These are phyloP conservation scores for Bubalus kerabau DNA, from an alignment of 2,113 vertebrate genomes.

Conservation along the genomic window DNA sequence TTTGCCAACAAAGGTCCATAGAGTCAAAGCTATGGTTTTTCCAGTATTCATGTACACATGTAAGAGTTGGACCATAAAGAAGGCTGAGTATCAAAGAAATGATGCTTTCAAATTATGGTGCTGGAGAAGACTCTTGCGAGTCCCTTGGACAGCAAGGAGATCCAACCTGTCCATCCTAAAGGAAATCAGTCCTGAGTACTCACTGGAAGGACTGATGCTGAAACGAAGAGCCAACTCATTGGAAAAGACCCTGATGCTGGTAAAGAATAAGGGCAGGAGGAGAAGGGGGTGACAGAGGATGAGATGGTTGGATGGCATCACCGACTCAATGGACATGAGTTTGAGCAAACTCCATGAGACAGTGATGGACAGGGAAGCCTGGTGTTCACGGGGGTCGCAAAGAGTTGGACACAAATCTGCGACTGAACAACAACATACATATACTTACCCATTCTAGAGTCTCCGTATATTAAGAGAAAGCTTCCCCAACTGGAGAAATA, in stretches of 20 bases:
- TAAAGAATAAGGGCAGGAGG: not conserved
- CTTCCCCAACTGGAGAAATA: not conserved
- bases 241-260: not conserved
- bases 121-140: not conserved
- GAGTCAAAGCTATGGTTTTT: not conserved
- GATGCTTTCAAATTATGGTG: not conserved
- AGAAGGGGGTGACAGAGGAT: not conserved
- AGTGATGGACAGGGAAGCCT: not conserved
- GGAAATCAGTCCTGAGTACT: not conserved
- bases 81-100: not conserved
- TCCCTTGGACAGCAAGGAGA: not conserved
- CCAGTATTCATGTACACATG: not conserved
- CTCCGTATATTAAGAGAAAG: not conserved
- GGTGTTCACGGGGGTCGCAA: not conserved
- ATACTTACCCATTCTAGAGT: not conserved
- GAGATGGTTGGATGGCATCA: not conserved
- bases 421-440: not conserved
- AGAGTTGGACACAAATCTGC: not conserved
- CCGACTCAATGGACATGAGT: not conserved
- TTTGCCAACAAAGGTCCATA: not conserved
- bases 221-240: not conserved
- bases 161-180: not conserved
- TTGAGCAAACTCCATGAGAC: not conserved
- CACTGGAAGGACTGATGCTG: not conserved
- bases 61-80: not conserved